A percentile compares a stretch with the other conserved stretches of the same genome.
phyloP scores from a whole-genome alignment of 2,888 invertebrate species.

The Nebria brevicollis region DNA sequence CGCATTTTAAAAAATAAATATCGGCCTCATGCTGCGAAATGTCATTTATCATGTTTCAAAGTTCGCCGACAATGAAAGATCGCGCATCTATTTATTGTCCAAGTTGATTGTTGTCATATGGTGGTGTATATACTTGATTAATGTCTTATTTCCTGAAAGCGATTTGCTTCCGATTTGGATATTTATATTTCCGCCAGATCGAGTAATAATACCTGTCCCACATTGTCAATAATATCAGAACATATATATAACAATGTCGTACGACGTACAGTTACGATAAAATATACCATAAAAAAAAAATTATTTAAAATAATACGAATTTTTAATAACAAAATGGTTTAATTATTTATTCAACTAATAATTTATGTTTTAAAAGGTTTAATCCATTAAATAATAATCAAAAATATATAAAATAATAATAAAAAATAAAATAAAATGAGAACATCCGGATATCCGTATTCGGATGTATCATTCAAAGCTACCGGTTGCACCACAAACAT shows the following conservation, averaged over 20 bases:
- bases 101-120: conserved; percentile 43
- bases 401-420: too few relatives aligned
- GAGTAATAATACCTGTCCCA: conserved; percentile 2
- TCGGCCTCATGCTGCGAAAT: conserved; percentile 37
- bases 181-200: conserved; percentile 36
- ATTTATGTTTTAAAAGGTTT: too few relatives aligned
- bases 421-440: too few relatives aligned
- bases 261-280: neutral
- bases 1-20: conserved; percentile 26
- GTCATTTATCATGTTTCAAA: conserved; percentile 42
- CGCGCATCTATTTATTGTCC: conserved; percentile 42
- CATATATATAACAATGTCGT: neutral
- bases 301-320: neutral
- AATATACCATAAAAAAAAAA: neutral
- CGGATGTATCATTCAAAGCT: too few relatives aligned
- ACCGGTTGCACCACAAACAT: too few relatives aligned
- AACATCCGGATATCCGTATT: too few relatives aligned
- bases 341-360: too few relatives aligned
- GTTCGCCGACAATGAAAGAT: conserved; percentile 43
- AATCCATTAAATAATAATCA: too few relatives aligned
- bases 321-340: too few relatives aligned
- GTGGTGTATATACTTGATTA: conserved; percentile 48
- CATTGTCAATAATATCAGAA: conserved; percentile 4
- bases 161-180: conserved; percentile 42
- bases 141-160: conserved; percentile 51